Base-by-base conservation (phyloP, 2,888 invertebrate species). In the Oligia latruncula region DNA sequence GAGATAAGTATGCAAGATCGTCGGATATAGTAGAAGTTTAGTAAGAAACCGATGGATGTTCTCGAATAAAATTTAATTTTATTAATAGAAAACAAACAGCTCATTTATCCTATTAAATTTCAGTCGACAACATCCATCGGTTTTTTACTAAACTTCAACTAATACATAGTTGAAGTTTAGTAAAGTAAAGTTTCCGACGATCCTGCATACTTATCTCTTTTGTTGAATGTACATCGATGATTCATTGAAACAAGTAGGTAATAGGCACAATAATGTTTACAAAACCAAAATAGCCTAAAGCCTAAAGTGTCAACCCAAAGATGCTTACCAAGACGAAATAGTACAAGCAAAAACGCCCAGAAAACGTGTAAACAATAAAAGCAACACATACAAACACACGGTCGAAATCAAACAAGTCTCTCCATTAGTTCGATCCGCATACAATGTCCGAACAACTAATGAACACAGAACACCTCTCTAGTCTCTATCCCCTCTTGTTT, bases 371-470 rank as follows among this genome's bases (percentile, higher is more conserved):
- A 82, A 74, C 72, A 74, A 73, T 80, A 82, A 76, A 82, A 81
- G 40, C 49, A 74, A 78, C 66, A 72, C 76, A 84, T 72, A 78
- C 60, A 74, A 75, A 77, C 73, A 74, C 17, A 84, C 70, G 70
- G 67, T 81, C 79, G 64, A 88, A 87, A 82, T 84, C 74, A 74
- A 77, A 70, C 70, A 80, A 68, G 76, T 76, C 68, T 74, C 80
- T 84, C 86, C 85, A 85, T 90, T 89, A 89, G 89, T 90, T 90
- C 85, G 79, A 91, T 89, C 74, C 82, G 79, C 78, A 85, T 81
- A 88, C 83, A 84, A 89, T 88, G 86, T 90, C 86, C 82, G 86
- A 90, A 90, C 91, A 90, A 91, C 90, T 92, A 90, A 90, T 90
- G 89, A 91, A 92, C 90, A 90, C 64, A 87, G 88, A 87, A 89